Evolutionary conservation across 92 coral and sea anemone species (phyloP).

Genomic region (Galaxea fascicularis): DNA sequence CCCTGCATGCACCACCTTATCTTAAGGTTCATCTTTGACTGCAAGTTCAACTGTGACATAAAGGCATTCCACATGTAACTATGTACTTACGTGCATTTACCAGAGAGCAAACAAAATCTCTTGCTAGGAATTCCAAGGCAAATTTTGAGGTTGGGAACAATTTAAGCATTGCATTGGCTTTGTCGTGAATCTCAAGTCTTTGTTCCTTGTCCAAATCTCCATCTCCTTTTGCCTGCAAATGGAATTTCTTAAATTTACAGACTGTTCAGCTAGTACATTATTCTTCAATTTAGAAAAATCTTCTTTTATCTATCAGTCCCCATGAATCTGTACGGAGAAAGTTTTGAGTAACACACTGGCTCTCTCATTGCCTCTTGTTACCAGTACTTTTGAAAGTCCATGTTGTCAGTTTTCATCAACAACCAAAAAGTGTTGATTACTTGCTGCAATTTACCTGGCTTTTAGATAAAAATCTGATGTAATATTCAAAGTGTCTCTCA

Average conservation of each 20-base stretch:
- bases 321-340: no score
- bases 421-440: background rate
- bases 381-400: background rate
- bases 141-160: constrained; percentile 61
- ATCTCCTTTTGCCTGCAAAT: constrained; percentile 45
- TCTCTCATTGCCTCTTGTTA: no score
- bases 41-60: no score
- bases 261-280: background rate
- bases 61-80: no score
- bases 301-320: no score
- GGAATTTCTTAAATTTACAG: background rate
- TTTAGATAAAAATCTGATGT: constrained; percentile 67
- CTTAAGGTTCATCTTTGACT: no score
- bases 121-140: constrained; percentile 77
- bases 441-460: constrained; percentile 58
- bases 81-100: constrained; percentile 47
- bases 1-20: no score
- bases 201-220: constrained; percentile 16
- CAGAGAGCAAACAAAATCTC: constrained; percentile 53
- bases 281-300: no score
- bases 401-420: background rate
- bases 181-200: constrained; percentile 34
- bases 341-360: no score
- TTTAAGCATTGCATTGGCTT: constrained; percentile 76
- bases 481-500: constrained; percentile 56